Evolutionary conservation across 2,888 invertebrate species (phyloP).

Genomic region (Drosophila niveifrons): DNA sequence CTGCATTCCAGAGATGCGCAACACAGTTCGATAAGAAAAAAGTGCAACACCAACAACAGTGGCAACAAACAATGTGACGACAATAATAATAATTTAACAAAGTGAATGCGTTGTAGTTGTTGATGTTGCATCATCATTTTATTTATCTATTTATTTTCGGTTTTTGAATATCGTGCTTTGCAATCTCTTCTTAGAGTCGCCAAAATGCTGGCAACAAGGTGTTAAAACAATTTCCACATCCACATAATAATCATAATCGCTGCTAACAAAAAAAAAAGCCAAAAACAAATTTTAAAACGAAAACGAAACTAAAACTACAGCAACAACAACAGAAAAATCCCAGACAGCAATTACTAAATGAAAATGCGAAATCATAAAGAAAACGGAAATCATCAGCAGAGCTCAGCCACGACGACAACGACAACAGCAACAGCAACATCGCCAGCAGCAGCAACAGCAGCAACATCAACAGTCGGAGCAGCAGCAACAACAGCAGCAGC

Average conservation of each 20-base stretch:
- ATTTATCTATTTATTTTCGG: slow-evolving; percentile 25
- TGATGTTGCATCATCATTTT: slow-evolving; percentile 45
- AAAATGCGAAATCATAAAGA: slow-evolving; percentile 81
- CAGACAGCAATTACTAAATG: slow-evolving; percentile 66
- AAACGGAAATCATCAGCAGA: slow-evolving; percentile 76
- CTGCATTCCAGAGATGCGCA: slow-evolving; percentile 78
- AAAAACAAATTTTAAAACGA: slow-evolving; percentile 17
- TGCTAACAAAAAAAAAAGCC: slow-evolving; percentile 31
- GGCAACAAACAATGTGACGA: slow-evolving; percentile 36
- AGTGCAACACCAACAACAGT: slow-evolving; percentile 47
- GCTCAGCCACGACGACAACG: slow-evolving; percentile 54
- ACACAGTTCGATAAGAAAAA: slow-evolving; percentile 62
- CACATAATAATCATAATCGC: slow-evolving; percentile 39
- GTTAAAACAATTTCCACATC: slow-evolving; percentile 65
- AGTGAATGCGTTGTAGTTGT: slow-evolving; percentile 24
- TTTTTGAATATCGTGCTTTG: slow-evolving; percentile 28
- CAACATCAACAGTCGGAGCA: slow-evolving; percentile 21
- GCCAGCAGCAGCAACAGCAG: slow-evolving; percentile 32
- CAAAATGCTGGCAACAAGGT: slow-evolving; percentile 65
- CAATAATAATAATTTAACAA: slow-evolving; percentile 35
- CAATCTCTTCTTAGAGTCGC: slow-evolving; percentile 47
- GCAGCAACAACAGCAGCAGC: slow-evolving; percentile 45
- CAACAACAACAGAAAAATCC: slow-evolving; percentile 3
- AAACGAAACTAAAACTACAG: slow-evolving; percentile 38
- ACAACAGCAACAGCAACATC: slow-evolving; percentile 35